phyloP scores from a whole-genome alignment of 2,888 invertebrate genomes.

The Eristalis pertinax region DNA sequence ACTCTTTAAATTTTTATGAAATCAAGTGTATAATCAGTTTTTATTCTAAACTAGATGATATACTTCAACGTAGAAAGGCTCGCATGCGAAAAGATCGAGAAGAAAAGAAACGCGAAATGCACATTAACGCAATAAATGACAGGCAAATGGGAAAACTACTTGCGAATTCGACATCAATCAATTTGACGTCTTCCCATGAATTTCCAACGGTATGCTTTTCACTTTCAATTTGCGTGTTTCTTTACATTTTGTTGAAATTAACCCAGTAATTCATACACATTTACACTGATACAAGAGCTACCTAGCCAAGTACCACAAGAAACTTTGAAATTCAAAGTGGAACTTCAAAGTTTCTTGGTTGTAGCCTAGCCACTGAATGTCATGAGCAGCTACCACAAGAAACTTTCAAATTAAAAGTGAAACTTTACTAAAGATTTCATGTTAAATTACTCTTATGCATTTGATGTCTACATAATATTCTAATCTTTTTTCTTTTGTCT shows the following conservation, averaged over 20 bases:
- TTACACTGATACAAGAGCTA: too few species aligned
- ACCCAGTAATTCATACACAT: not conserved
- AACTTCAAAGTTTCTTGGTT: too few species aligned
- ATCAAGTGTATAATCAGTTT: not conserved
- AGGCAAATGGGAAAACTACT: slow-evolving; percentile 87
- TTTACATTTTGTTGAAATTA: not conserved
- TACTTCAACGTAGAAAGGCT: slow-evolving; percentile 86
- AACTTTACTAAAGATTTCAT: too few species aligned
- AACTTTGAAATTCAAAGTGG: too few species aligned
- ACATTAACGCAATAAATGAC: slow-evolving; percentile 88
- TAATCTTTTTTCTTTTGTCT: not conserved
- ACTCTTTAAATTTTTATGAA: not conserved
- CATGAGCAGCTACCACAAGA: too few species aligned
- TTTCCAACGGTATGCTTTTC: slow-evolving; percentile 83
- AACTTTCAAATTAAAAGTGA: too few species aligned
- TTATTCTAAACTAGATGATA: slow-evolving; percentile 84
- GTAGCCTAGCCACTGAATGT: too few species aligned
- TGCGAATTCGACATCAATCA: slow-evolving; percentile 85
- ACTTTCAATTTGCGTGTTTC: slow-evolving; percentile 49
- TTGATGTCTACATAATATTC: too few species aligned
- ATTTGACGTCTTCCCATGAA: slow-evolving; percentile 82
- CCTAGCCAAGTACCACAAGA: too few species aligned
- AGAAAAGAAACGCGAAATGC: slow-evolving; percentile 90
- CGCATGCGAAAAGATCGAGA: slow-evolving; percentile 89
- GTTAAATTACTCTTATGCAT: too few species aligned